phyloP scores from a whole-genome alignment of 2,797 vertebrate species.

The Ciconia nigra region DNA sequence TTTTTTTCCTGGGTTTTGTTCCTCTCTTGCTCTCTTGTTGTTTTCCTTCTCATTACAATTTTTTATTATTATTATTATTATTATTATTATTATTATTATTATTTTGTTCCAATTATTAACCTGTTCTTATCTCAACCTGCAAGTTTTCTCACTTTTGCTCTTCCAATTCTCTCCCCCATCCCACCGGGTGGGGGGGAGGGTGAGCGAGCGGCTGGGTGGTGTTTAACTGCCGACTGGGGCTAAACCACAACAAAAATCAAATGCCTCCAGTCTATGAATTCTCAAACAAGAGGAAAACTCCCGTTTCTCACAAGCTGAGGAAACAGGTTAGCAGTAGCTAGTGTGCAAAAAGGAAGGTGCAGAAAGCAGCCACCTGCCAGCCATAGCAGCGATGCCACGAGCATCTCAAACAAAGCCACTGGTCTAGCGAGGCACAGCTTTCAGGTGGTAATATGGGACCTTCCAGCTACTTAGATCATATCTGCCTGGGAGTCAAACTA shows the following conservation, averaged over 20 bases:
- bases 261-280: background rate
- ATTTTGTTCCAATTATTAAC: too few relatives aligned
- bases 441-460: background rate
- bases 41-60: too few relatives aligned
- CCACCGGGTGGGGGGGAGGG: too few relatives aligned
- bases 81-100: too few relatives aligned
- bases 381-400: accelerated
- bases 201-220: too few relatives aligned
- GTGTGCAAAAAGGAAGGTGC: background rate
- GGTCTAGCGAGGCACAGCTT: background rate
- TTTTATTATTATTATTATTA: too few relatives aligned
- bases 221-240: too few relatives aligned
- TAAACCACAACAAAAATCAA: background rate
- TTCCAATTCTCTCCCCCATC: too few relatives aligned
- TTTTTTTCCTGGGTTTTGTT: too few relatives aligned
- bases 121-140: too few relatives aligned
- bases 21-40: too few relatives aligned
- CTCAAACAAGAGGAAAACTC: background rate
- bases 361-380: background rate
- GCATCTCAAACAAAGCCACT: background rate
- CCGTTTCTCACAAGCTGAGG: background rate
- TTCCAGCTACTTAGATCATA: background rate
- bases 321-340: background rate
- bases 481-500: background rate
- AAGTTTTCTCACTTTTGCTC: too few relatives aligned